Percentiles rank a stretch among this genome's conserved stretches.
Conservation (phyloP, 2,888 invertebrate genomes). For the Meiosimyza decipiens region DNA sequence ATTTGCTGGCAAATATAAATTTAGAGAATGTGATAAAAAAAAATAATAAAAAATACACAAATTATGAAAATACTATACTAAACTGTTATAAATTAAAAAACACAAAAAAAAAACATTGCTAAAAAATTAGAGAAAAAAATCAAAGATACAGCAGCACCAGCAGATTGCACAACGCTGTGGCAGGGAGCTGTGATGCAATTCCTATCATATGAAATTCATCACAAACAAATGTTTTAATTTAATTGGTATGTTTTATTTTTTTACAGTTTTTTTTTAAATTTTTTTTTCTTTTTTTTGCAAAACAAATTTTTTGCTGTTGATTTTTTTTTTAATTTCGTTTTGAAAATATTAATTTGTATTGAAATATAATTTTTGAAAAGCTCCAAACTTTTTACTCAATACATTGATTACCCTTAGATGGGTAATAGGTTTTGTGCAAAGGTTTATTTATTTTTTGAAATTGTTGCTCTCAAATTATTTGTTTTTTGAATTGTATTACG, state of each 20-base stretch:
- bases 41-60: constrained; percentile 17
- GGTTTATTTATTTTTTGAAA: no score
- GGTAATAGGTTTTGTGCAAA: no score
- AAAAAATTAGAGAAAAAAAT: background rate
- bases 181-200: constrained; percentile 24
- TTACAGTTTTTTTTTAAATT: background rate
- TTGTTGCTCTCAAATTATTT: no score
- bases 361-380: no score
- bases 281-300: background rate
- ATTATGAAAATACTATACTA: constrained; percentile 28
- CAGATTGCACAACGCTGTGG: constrained; percentile 24
- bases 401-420: no score
- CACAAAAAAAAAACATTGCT: constrained; percentile 19
- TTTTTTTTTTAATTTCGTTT: no score
- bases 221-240: constrained; percentile 34
- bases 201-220: constrained; percentile 26
- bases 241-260: constrained; percentile 34
- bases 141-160: background rate
- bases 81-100: constrained; percentile 27
- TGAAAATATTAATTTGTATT: no score
- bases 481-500: no score
- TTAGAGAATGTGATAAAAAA: constrained; percentile 35
- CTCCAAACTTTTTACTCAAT: no score
- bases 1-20: constrained; percentile 55
- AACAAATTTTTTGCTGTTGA: no score